Conservation (phyloP, 2,797 vertebrate species). For the Sparidentex hasta region DNA sequence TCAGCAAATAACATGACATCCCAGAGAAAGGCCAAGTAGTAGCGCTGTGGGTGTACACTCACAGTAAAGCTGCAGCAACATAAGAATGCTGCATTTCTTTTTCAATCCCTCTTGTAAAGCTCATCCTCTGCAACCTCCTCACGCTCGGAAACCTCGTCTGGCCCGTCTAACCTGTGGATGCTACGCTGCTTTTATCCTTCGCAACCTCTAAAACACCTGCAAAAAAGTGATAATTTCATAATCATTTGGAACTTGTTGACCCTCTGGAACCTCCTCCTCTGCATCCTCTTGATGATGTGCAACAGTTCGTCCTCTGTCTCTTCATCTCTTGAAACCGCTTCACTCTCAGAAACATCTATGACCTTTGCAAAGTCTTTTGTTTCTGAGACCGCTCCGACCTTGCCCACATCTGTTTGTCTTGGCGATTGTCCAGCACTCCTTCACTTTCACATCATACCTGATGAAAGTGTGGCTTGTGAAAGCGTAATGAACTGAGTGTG, state of each 20-base stretch:
- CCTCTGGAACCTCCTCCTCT: constrained; percentile 36
- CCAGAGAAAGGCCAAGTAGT: constrained; percentile 39
- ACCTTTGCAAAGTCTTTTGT: constrained; percentile 28
- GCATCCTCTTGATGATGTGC: constrained; percentile 25
- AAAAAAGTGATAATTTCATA: constrained; percentile 40
- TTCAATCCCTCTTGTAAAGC: constrained; percentile 42
- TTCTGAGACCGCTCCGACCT: constrained; percentile 11
- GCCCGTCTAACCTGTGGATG: constrained; percentile 53
- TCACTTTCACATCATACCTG: neutral
- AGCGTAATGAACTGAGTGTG: neutral
- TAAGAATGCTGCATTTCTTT: constrained; percentile 34
- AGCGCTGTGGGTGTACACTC: constrained; percentile 42
- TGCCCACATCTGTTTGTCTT: neutral
- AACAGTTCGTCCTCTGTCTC: constrained; percentile 31
- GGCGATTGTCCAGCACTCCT: neutral
- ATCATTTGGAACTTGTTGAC: constrained; percentile 58
- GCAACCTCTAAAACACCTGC: constrained; percentile 32
- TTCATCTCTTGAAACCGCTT: constrained; percentile 2
- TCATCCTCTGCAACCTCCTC: constrained; percentile 51
- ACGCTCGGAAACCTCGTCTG: constrained; percentile 42
- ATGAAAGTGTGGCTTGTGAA: constrained; percentile 1
- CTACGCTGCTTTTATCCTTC: constrained; percentile 42
- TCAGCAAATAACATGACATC: constrained; percentile 43
- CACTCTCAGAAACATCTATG: neutral
- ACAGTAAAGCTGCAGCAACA: constrained; percentile 44